Base-by-base conservation (phyloP, 2,113 vertebrate genomes). In the Pogonocichla stellata region DNA sequence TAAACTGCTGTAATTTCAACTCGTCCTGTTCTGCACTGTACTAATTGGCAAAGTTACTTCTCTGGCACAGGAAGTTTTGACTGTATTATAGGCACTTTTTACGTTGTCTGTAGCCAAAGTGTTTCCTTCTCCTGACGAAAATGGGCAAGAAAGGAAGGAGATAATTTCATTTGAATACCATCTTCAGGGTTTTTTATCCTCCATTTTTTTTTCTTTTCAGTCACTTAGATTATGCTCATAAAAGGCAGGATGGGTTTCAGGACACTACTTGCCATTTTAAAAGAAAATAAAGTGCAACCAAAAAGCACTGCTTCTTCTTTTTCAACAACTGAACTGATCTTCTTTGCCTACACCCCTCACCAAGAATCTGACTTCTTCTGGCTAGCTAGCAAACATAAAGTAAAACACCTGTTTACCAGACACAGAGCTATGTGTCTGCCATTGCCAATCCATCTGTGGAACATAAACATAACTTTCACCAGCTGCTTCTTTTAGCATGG, bases 391-490 rank as follows among this genome's bases (percentile, higher is more conserved):
- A 97, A 96, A 94, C 24, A 47, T 73, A 88, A 95, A 96, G 60
- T 96, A 95, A 97, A 97, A 97, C 97, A 98, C 98, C 98, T 98
- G 98, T 95, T 96, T 97, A 94, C 96, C 94, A 88, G 97, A 97
- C 89, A 86, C 90, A 77, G 96, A 95, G 91, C 96, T 90, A 71
- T 97, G 93, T 89, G 94, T 67, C 93, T 97, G 97, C 96, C 83
- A 36, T 94, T 94, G 77, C 90, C 6, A 80, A 96, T 96, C 96
- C 97, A 97, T 97, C 97, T 98, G 97, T 71, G 92, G 91, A 42
- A 42, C 84, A 91, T 84, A 96, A 85, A 90, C 94, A 65, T 93
- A 96, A 96, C 97, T 95, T 96, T 96, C 97, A 97, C 97, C 97
- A 98, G 98, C 97, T 98, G 97, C 97, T 97, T 96, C 89, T 93